phyloP scores from a whole-genome alignment of 2,888 invertebrate genomes.

The Pristionchus exspectatus region DNA sequence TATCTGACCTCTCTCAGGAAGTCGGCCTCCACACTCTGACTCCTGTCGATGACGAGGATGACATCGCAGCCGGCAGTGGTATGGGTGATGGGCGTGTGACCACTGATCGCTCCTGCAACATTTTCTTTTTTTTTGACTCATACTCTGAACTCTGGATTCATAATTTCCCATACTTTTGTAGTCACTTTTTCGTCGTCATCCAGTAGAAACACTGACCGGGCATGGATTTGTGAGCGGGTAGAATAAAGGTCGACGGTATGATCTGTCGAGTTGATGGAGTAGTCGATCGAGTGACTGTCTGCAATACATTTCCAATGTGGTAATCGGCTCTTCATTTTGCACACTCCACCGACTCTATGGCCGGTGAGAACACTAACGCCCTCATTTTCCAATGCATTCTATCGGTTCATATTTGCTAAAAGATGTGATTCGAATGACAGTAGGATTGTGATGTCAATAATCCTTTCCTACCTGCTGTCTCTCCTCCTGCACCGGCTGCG shows the following conservation, averaged over 20 bases:
- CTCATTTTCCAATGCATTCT: too few relatives aligned
- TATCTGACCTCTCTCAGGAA: constrained; percentile 57
- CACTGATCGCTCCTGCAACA: constrained; percentile 9
- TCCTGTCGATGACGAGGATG: constrained; percentile 67
- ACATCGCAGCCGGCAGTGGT: constrained; percentile 59
- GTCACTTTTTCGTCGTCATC: too few relatives aligned
- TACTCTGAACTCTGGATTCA: too few relatives aligned
- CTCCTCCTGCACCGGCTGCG: neutral
- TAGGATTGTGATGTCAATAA: neutral
- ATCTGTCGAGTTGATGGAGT: neutral
- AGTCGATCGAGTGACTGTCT: neutral
- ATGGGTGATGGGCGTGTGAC: constrained; percentile 19
- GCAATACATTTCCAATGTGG: neutral
- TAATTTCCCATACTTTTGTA: too few relatives aligned
- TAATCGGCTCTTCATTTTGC: neutral
- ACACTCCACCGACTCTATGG: too few relatives aligned
- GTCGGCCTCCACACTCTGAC: constrained; percentile 61
- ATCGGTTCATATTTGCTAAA: too few relatives aligned
- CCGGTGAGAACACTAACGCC: too few relatives aligned
- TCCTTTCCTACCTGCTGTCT: neutral
- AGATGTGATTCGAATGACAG: too few relatives aligned
- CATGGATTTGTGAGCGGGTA: neutral
- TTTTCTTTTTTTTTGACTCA: too few relatives aligned
- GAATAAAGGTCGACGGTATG: constrained; percentile 11
- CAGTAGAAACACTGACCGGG: neutral